Conservation (phyloP, 2,113 vertebrate genomes). For the Hypomesus transpacificus region DNA sequence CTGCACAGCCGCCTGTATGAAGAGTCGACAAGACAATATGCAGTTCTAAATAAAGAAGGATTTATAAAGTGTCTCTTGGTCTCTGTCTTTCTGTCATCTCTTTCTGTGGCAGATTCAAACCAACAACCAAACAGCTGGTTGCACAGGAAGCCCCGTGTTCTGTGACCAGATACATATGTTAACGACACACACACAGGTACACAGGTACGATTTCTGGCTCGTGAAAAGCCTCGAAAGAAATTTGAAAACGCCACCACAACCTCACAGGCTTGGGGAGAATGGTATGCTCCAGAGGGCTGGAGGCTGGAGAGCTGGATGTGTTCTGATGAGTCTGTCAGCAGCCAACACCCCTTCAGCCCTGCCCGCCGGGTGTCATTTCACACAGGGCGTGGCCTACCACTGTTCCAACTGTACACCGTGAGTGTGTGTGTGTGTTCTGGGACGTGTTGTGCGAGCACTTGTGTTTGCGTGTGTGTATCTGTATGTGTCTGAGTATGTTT, state of each 20-base stretch:
- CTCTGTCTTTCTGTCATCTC: background rate
- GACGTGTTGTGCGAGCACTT: no score
- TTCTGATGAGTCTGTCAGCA: background rate
- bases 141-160: no score
- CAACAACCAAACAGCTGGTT: background rate
- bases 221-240: no score
- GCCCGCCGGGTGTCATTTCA: background rate
- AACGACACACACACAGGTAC: no score
- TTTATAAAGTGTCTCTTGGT: background rate
- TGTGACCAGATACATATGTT: no score
- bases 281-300: no score
- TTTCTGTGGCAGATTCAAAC: background rate
- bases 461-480: no score
- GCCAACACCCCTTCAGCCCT: background rate
- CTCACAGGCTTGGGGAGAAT: no score
- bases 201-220: no score
- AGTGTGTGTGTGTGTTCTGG: background rate
- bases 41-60: background rate
- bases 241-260: no score
- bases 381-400: background rate
- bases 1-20: background rate
- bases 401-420: background rate
- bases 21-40: background rate
- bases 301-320: no score
- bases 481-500: no score